Conservation (phyloP, 1,140 invertebrate genomes). For the Monomorium pharaonis region DNA sequence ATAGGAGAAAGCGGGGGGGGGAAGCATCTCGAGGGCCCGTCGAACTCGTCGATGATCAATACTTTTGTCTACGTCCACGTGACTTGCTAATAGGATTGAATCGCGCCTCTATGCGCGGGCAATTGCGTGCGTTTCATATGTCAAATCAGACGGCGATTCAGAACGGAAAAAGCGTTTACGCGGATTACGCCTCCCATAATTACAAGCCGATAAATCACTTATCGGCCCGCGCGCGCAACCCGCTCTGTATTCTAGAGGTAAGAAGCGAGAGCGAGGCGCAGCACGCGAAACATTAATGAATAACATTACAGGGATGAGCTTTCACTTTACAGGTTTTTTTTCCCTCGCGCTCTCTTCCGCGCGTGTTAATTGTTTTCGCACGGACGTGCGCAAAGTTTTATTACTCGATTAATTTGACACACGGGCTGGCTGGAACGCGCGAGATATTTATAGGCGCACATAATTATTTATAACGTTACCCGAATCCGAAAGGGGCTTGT, state of each 20-base stretch:
- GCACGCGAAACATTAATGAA: background rate
- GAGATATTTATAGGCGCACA: no score
- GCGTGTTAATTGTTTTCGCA: background rate
- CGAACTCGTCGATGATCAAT: constrained; percentile 77
- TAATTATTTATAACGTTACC: no score
- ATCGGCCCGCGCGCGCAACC: background rate
- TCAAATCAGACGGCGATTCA: constrained; percentile 46
- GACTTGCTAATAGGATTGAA: constrained; percentile 74
- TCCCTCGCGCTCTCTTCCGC: background rate
- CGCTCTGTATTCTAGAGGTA: background rate
- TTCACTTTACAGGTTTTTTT: background rate
- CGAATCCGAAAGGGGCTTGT: background rate
- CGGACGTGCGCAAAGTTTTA: background rate
- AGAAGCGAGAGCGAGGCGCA: background rate
- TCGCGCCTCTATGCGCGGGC: constrained; percentile 41
- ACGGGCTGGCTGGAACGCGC: background rate
- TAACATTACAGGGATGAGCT: background rate
- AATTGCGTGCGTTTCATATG: constrained; percentile 27
- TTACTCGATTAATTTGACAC: background rate
- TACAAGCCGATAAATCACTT: constrained; percentile 47
- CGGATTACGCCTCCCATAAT: constrained; percentile 35
- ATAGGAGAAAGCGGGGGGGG: background rate
- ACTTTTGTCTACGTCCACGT: constrained; percentile 72
- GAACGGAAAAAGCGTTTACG: constrained; percentile 34
- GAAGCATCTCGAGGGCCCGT: constrained; percentile 44